These are phyloP conservation scores for Lepidostoma basale DNA, from an alignment of 1,140 invertebrate species.

Conservation along the genomic window DNA sequence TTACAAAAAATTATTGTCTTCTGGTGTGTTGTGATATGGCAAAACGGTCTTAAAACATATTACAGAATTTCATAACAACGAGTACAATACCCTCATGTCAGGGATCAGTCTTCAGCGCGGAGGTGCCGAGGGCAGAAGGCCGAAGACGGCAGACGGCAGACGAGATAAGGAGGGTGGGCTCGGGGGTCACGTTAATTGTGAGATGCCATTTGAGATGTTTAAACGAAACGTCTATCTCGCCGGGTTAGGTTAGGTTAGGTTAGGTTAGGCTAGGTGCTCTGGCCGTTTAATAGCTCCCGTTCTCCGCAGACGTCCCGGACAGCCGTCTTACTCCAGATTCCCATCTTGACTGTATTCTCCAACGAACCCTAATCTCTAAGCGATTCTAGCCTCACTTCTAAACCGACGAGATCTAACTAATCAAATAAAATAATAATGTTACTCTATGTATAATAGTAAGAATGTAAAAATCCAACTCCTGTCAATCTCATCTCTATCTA, in stretches of 20 bases:
- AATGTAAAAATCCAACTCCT: no score
- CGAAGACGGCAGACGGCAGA: neutral
- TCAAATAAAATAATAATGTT: no score
- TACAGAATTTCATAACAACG: no score
- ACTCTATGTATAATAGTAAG: no score
- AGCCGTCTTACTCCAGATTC: neutral
- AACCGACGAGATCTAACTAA: no score
- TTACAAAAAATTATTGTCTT: no score
- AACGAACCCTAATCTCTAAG: no score
- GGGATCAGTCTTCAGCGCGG: neutral
- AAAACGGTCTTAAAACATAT: no score
- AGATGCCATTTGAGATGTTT: conserved; percentile 27
- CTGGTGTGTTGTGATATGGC: no score
- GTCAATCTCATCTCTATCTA: no score
- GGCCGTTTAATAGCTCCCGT: conserved; percentile 9
- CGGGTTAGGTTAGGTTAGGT: neutral
- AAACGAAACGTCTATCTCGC: conserved; percentile 32
- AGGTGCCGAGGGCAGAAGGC: neutral
- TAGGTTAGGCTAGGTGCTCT: neutral
- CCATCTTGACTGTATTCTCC: conserved; percentile 1
- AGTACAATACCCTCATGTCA: neutral
- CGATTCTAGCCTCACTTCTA: no score
- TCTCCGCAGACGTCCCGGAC: neutral
- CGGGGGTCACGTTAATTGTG: conserved; percentile 24
- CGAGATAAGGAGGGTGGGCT: neutral